Base-by-base conservation (phyloP, 2,113 vertebrate species). In the Anthoscopus minutus region DNA sequence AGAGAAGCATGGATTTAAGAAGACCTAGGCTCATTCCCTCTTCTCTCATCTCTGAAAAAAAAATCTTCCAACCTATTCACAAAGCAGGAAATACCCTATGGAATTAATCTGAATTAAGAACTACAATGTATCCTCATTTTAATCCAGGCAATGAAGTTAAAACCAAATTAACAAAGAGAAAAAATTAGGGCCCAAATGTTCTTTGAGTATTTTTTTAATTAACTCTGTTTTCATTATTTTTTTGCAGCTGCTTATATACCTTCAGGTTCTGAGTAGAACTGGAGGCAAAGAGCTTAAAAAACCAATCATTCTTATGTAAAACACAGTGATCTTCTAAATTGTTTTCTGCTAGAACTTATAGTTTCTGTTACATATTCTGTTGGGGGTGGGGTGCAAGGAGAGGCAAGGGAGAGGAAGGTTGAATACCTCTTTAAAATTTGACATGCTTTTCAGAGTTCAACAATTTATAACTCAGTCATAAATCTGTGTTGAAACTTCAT, bases 91-190 rank as follows among this genome's bases (percentile, higher is more conserved):
- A 85, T 84, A 40, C 28, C 13, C 66, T 16, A 44, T 56, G 79
- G 86, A 94, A 86, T 84, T 19, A 88, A 71, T 80, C 54, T 82
- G 77, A 93, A 69, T 92, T 69, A 62, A 72, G 48, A 58, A 67
- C 47, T 85, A 67, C 25, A 48, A 31, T 33, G 13, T 54, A n/a
- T 48, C 51, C 38, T 64, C 24, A 47, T 78, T 94, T 96, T 88
- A 62, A 79, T 91, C 57, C 70, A 86, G 40, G 58, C 65, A 93
- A 77, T 74, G 69, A 81, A 80, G 57, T 86, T 78, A 82, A 91
- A 95, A 89, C 86, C 79, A 96, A 92, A 93, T 87, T 89, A 95
- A 87, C 24, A 45, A 67, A 86, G 56, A 92, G 53, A 56, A 93
- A 82, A 85, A 94, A 85, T 54, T 56, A 67, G 24, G 28, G 28